A percentile compares a stretch with the other conserved stretches of the same genome.
Evolutionary conservation across 1,140 invertebrate genomes (phyloP).

Genomic region (Solenopsis fugax): DNA sequence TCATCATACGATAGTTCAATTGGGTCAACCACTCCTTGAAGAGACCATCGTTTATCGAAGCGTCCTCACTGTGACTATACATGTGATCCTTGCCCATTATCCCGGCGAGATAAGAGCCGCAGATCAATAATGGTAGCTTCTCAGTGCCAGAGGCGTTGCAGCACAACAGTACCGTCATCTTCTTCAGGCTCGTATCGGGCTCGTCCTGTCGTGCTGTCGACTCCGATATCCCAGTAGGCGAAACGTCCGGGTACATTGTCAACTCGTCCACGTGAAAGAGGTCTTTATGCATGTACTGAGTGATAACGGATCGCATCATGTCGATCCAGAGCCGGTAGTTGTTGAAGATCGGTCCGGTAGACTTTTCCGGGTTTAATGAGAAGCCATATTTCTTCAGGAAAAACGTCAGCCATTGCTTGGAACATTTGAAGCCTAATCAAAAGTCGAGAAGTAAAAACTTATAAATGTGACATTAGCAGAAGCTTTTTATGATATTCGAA

Average conservation of each 20-base stretch:
- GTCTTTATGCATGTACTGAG: constrained; percentile 75
- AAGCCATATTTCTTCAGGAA: constrained; percentile 80
- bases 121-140: constrained; percentile 78
- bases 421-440: constrained; percentile 77
- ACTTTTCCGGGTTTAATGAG: constrained; percentile 63
- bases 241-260: constrained; percentile 75
- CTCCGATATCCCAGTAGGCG: constrained; percentile 22
- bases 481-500: neutral
- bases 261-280: constrained; percentile 80
- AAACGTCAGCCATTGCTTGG: constrained; percentile 76
- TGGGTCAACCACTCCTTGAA: constrained; percentile 76
- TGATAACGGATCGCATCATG: constrained; percentile 74
- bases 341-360: constrained; percentile 74
- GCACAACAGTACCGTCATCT: constrained; percentile 72
- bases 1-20: constrained; percentile 75
- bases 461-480: neutral
- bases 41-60: constrained; percentile 73
- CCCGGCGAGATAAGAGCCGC: constrained; percentile 66
- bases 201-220: neutral
- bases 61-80: constrained; percentile 72
- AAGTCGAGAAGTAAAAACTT: constrained; percentile 10
- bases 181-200: neutral
- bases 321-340: constrained; percentile 80
- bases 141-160: constrained; percentile 79
- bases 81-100: constrained; percentile 60